A percentile compares a stretch with the other conserved stretches of the same genome.
Conservation (phyloP, 2,888 invertebrate species). For the Liposcelis brunnea region DNA sequence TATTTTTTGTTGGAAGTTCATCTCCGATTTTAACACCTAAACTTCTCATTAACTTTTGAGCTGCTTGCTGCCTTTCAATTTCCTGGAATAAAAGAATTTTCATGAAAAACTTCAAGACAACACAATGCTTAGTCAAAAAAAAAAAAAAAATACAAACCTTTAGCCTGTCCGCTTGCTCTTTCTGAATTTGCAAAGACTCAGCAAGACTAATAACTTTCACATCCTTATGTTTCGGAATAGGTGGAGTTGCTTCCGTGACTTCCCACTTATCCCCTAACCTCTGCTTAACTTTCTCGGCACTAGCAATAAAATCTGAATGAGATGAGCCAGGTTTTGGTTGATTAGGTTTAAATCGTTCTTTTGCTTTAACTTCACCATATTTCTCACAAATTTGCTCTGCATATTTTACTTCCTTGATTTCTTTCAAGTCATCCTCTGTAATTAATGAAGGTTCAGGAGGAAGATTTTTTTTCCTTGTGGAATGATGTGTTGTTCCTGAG, state of each 20-base stretch:
- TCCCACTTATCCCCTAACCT: slow-evolving; percentile 39
- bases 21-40: no score
- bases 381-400: slow-evolving; percentile 36
- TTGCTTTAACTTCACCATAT: slow-evolving; percentile 26
- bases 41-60: slow-evolving; percentile 28
- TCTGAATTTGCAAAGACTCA: slow-evolving; percentile 38
- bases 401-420: slow-evolving; percentile 30
- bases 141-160: slow-evolving; percentile 23
- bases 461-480: neutral
- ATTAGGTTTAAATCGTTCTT: slow-evolving; percentile 34
- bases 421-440: slow-evolving; percentile 29
- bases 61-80: slow-evolving; percentile 37
- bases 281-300: slow-evolving; percentile 11
- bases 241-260: slow-evolving; percentile 44
- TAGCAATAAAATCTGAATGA: slow-evolving; percentile 2
- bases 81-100: slow-evolving; percentile 21
- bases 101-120: neutral
- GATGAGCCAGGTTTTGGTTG: slow-evolving; percentile 26
- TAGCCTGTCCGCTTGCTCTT: slow-evolving; percentile 27
- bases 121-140: neutral
- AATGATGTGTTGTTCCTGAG: slow-evolving; percentile 19
- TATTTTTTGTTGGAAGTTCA: no score
- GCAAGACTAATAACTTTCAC: slow-evolving; percentile 33
- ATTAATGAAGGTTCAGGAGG: neutral
- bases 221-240: slow-evolving; percentile 35